phyloP scores from a whole-genome alignment of 2,888 invertebrate species.

The Abrostola triplasia region DNA sequence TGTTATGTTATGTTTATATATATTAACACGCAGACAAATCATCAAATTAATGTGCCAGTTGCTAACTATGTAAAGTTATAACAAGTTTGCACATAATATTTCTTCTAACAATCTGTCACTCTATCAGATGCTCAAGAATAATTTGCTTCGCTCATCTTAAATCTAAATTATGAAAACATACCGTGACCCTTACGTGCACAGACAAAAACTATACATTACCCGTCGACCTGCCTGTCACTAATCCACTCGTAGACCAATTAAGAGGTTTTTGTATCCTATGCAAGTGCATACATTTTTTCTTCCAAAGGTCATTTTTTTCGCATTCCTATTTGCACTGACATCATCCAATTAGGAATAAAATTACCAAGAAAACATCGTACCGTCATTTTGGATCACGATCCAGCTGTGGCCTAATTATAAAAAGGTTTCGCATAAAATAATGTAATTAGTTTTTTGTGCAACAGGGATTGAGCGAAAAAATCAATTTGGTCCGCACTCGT shows the following conservation, averaged over 20 bases:
- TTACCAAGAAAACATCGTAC: slow-evolving; percentile 67
- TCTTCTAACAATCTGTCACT: background rate
- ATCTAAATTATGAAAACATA: slow-evolving; percentile 5
- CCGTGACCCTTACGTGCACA: slow-evolving; percentile 15
- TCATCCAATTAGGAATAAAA: slow-evolving; percentile 75
- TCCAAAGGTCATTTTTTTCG: slow-evolving; percentile 47
- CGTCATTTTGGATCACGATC: slow-evolving; percentile 64
- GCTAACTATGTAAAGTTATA: no score
- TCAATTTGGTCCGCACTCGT: slow-evolving; percentile 78
- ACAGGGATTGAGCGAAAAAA: slow-evolving; percentile 72
- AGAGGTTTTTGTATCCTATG: slow-evolving; percentile 51
- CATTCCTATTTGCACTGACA: slow-evolving; percentile 69
- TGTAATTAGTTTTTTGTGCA: slow-evolving; percentile 80
- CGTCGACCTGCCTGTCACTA: slow-evolving; percentile 34
- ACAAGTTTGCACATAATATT: background rate
- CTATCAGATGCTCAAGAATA: background rate
- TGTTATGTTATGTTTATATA: no score
- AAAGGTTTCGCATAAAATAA: slow-evolving; percentile 68
- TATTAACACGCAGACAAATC: no score
- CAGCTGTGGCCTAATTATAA: slow-evolving; percentile 76
- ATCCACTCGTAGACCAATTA: slow-evolving; percentile 41
- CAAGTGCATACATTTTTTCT: slow-evolving; percentile 46
- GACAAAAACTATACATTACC: slow-evolving; percentile 40
- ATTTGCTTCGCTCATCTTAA: background rate
- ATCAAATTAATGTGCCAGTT: no score